These are phyloP conservation scores for Centropus bengalensis DNA, from an alignment of 2,113 vertebrate species.

Conservation along the genomic window DNA sequence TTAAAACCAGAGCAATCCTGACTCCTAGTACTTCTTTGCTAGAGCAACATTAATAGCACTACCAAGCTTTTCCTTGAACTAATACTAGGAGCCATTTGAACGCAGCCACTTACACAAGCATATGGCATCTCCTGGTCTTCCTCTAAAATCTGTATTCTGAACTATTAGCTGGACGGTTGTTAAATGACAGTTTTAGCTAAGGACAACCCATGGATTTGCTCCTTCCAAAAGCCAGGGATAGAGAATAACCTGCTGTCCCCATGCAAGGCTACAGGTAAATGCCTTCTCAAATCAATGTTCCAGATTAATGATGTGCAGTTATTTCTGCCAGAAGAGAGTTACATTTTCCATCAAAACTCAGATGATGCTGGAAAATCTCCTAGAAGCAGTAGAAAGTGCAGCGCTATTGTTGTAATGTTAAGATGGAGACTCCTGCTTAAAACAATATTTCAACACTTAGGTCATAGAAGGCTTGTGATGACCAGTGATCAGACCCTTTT, in stretches of 20 bases:
- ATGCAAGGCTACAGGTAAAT: neutral
- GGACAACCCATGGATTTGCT: neutral
- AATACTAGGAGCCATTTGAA: neutral
- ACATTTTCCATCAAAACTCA: neutral
- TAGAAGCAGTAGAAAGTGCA: neutral
- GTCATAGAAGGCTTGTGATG: neutral
- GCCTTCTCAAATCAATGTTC: neutral
- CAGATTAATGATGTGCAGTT: neutral
- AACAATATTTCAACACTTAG: neutral
- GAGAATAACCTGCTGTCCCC: neutral
- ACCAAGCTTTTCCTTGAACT: neutral
- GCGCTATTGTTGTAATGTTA: neutral
- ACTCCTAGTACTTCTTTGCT: neutral
- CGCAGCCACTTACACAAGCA: neutral
- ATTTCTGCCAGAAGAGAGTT: neutral
- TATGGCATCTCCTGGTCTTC: neutral
- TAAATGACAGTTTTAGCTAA: neutral
- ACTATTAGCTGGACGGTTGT: neutral
- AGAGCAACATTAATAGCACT: neutral
- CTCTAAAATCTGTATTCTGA: neutral
- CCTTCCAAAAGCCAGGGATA: neutral
- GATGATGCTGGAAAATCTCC: neutral
- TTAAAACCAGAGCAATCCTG: neutral
- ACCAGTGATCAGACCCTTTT: neutral
- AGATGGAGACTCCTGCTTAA: neutral